Conservation (phyloP, 2,113 vertebrate species). For the Passer domesticus region DNA sequence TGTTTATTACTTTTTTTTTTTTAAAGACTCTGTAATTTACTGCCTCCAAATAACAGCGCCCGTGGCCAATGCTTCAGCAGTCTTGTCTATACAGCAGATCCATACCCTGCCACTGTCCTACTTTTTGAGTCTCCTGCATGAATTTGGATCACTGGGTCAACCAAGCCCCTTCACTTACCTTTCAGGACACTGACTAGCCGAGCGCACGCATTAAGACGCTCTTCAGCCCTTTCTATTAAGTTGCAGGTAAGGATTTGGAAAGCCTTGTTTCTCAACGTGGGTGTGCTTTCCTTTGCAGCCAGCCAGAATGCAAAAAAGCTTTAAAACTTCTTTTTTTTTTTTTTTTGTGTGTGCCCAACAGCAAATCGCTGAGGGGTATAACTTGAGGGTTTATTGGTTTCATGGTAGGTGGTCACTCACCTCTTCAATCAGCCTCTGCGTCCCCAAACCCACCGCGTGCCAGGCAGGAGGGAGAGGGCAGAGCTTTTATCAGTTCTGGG, state of each 20-base stretch:
- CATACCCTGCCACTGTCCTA: conserved; percentile 1
- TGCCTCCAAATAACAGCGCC: background rate
- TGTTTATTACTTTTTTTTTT: background rate
- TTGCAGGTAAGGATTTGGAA: background rate
- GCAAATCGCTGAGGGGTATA: background rate
- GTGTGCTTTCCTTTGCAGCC: conserved; percentile 17
- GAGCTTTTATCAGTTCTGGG: background rate
- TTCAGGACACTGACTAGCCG: background rate
- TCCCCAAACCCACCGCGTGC: background rate
- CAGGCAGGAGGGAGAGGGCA: background rate
- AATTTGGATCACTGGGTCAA: conserved; percentile 26
- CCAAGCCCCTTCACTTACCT: conserved; percentile 17
- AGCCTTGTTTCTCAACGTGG: background rate
- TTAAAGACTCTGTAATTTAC: background rate
- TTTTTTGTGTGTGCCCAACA: background rate
- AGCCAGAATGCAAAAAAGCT: background rate
- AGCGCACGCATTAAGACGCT: background rate
- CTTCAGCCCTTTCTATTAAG: conserved; percentile 5
- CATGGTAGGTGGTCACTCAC: conserved; percentile 5
- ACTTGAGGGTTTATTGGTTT: background rate
- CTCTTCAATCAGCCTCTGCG: background rate
- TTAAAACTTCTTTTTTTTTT: background rate
- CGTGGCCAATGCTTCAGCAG: background rate
- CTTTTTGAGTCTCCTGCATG: background rate
- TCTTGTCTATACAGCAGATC: background rate